Percentiles rank a stretch among this genome's conserved stretches.
phyloP scores from a whole-genome alignment of 2,113 vertebrate species.

The Sterrhoptilus dennistouni region DNA sequence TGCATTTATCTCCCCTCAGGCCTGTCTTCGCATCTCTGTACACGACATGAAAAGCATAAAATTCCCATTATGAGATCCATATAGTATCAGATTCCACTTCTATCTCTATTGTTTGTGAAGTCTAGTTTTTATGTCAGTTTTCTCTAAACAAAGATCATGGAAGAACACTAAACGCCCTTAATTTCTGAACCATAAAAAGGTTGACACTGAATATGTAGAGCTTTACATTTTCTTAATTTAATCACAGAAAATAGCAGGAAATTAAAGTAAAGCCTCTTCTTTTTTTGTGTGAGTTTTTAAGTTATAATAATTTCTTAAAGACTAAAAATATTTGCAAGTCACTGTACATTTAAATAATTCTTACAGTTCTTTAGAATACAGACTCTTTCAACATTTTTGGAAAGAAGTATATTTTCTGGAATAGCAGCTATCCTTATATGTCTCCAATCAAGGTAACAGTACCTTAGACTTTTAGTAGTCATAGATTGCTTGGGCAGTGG shows the following conservation, averaged over 20 bases:
- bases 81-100: not conserved
- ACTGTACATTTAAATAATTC: not conserved
- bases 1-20: not conserved
- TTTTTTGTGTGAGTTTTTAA: not conserved
- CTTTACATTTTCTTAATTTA: not conserved
- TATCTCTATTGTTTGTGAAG: not conserved
- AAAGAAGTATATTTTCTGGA: not conserved
- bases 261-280: not conserved
- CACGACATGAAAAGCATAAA: not conserved
- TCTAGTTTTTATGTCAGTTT: not conserved
- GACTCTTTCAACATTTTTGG: not conserved
- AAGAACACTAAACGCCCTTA: not conserved
- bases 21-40: not conserved
- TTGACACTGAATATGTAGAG: not conserved
- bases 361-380: not conserved
- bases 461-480: not conserved
- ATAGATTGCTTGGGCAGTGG: not conserved
- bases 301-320: not conserved
- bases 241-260: not conserved
- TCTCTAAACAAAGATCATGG: not conserved
- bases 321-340: not conserved
- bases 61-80: not conserved
- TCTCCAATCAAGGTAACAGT: not conserved
- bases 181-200: not conserved
- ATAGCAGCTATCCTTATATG: not conserved